phyloP scores from a whole-genome alignment of 2,888 invertebrate species.

The Sinohyriopsis cumingii region DNA sequence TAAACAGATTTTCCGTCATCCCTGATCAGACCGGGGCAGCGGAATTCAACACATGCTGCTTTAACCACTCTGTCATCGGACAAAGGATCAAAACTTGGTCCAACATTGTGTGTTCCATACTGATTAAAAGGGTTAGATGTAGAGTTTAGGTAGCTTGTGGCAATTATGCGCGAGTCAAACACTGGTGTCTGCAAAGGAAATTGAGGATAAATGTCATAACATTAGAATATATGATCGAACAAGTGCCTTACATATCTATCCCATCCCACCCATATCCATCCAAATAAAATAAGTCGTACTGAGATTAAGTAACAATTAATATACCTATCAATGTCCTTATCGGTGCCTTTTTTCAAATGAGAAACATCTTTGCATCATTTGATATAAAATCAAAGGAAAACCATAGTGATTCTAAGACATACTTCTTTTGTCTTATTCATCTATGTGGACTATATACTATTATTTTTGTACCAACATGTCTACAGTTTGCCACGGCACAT shows the following conservation, averaged over 20 bases:
- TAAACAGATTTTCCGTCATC: background rate
- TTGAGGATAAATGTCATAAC: too few relatives aligned
- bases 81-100: background rate
- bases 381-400: too few relatives aligned
- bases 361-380: too few relatives aligned
- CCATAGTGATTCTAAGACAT: background rate
- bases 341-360: too few relatives aligned
- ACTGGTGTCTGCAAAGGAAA: background rate
- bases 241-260: too few relatives aligned
- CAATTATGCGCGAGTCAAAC: background rate
- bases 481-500: too few relatives aligned
- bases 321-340: too few relatives aligned
- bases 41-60: background rate
- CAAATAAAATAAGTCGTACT: too few relatives aligned
- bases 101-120: slow-evolving; percentile 1
- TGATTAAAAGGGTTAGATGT: background rate
- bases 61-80: background rate
- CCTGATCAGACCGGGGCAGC: background rate
- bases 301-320: too few relatives aligned
- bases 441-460: background rate
- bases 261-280: too few relatives aligned
- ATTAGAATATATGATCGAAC: too few relatives aligned
- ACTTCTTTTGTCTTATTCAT: background rate
- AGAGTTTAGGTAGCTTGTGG: background rate
- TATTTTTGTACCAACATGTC: background rate